These are phyloP conservation scores for Drosophila nr. medialis DNA, from an alignment of 2,888 invertebrate genomes.

Conservation along the genomic window DNA sequence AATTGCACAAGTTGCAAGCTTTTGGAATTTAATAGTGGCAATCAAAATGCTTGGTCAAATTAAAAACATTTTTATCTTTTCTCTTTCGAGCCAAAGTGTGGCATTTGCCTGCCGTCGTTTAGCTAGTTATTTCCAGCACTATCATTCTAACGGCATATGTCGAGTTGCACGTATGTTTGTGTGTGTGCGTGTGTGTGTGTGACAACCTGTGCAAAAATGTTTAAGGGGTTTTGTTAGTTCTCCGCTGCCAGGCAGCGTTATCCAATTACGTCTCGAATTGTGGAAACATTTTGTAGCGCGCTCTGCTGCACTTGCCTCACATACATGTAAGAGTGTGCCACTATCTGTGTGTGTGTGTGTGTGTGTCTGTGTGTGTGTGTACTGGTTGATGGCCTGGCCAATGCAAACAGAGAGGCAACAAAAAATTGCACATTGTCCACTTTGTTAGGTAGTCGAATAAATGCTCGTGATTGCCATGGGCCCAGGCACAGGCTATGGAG, in stretches of 20 bases:
- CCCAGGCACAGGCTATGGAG: slow-evolving; percentile 8
- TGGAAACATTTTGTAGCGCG: slow-evolving; percentile 48
- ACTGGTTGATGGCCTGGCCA: slow-evolving; percentile 47
- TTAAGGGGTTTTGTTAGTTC: slow-evolving; percentile 34
- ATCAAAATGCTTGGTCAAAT: not conserved
- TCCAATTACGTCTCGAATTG: slow-evolving; percentile 53
- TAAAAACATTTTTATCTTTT: not conserved
- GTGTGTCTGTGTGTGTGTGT: slow-evolving; percentile 33
- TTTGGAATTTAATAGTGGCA: not conserved
- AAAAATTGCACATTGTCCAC: slow-evolving; percentile 55
- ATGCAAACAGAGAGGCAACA: slow-evolving; percentile 44
- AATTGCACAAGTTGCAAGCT: not conserved
- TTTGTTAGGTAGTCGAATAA: slow-evolving; percentile 57
- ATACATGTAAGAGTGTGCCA: not conserved
- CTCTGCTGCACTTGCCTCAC: slow-evolving; percentile 21
- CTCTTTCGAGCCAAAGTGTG: not conserved
- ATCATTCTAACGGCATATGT: slow-evolving; percentile 12
- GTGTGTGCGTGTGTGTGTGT: slow-evolving; percentile 18
- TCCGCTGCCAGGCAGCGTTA: slow-evolving; percentile 49
- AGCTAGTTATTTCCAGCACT: not conserved
- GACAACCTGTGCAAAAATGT: slow-evolving; percentile 53
- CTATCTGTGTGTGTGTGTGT: slow-evolving; percentile 19
- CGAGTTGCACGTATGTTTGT: not conserved
- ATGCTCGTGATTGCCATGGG: slow-evolving; percentile 55
- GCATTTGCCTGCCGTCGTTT: slow-evolving; percentile 9